These are phyloP conservation scores for Acanthopleura granulata DNA, from an alignment of 2,888 invertebrate species.

Conservation along the genomic window DNA sequence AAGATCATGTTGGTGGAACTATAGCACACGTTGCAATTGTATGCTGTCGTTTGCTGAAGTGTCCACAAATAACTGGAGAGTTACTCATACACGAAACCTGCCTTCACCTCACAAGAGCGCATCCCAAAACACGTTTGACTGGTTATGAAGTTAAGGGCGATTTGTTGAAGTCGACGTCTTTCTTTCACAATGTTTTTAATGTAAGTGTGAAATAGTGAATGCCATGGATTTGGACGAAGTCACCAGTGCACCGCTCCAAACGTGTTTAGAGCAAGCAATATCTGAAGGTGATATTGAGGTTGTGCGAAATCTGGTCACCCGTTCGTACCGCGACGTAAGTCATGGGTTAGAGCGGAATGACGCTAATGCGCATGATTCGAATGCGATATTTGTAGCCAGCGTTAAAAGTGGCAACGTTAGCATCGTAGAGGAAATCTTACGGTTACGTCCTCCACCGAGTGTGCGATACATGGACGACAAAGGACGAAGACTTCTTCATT, in stretches of 20 bases:
- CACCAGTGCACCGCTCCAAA: neutral
- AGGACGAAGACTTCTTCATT: conserved; percentile 39
- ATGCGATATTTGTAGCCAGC: neutral
- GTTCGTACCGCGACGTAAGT: neutral
- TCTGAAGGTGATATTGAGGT: neutral
- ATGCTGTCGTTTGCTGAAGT: no score
- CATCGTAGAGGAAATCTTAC: neutral
- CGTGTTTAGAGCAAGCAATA: neutral
- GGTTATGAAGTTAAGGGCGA: neutral
- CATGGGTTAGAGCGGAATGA: no score
- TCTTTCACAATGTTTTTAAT: neutral
- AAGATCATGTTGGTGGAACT: no score
- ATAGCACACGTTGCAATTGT: no score
- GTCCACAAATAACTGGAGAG: no score
- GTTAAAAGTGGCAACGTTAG: neutral
- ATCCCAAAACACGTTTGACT: neutral
- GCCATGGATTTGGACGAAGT: neutral
- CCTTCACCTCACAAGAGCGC: no score
- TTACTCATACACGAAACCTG: no score
- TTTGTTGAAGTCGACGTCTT: neutral
- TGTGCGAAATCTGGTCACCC: conserved; percentile 12
- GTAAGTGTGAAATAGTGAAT: neutral
- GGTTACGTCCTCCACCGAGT: conserved; percentile 20
- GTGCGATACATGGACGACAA: conserved; percentile 30
- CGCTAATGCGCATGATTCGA: neutral